phyloP scores from a whole-genome alignment of 2,113 vertebrate species.

The Rafetus swinhoei region DNA sequence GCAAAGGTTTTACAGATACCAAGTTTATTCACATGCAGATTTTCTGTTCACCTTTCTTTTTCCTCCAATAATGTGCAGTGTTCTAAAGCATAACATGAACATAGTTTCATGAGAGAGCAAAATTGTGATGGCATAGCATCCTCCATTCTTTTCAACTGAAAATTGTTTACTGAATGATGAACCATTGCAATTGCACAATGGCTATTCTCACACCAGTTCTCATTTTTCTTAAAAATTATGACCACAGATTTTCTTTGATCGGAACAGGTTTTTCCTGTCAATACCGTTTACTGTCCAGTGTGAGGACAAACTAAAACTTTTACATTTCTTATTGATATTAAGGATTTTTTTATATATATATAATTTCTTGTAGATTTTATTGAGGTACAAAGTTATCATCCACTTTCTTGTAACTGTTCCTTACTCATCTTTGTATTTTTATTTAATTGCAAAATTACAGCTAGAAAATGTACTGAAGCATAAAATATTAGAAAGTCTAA shows the following conservation, averaged over 20 bases:
- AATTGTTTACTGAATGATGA: constrained; percentile 34
- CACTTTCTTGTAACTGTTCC: constrained; percentile 49
- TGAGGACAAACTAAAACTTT: constrained; percentile 30
- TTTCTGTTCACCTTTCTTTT: constrained; percentile 45
- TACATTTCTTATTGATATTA: constrained; percentile 29
- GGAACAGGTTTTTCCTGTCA: background rate
- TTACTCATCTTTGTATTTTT: constrained; percentile 48
- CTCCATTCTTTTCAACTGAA: constrained; percentile 12
- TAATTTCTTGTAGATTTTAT: constrained; percentile 57
- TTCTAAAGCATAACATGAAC: constrained; percentile 1
- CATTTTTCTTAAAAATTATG: constrained; percentile 16
- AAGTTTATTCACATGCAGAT: constrained; percentile 55
- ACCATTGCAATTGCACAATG: constrained; percentile 16
- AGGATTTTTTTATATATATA: constrained; percentile 13
- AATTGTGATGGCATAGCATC: background rate
- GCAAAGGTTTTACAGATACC: constrained; percentile 57
- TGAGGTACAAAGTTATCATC: constrained; percentile 18
- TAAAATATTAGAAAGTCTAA: constrained; percentile 55
- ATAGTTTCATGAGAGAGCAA: background rate
- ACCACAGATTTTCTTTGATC: constrained; percentile 28
- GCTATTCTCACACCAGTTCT: constrained; percentile 31
- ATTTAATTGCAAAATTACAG: constrained; percentile 44
- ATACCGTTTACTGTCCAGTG: constrained; percentile 1
- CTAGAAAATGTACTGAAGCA: constrained; percentile 63
- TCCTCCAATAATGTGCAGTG: constrained; percentile 45